Percentiles rank a stretch among this genome's conserved stretches.
These are phyloP conservation scores for Orthosia gracilis DNA, from an alignment of 2,888 invertebrate species.

Conservation along the genomic window DNA sequence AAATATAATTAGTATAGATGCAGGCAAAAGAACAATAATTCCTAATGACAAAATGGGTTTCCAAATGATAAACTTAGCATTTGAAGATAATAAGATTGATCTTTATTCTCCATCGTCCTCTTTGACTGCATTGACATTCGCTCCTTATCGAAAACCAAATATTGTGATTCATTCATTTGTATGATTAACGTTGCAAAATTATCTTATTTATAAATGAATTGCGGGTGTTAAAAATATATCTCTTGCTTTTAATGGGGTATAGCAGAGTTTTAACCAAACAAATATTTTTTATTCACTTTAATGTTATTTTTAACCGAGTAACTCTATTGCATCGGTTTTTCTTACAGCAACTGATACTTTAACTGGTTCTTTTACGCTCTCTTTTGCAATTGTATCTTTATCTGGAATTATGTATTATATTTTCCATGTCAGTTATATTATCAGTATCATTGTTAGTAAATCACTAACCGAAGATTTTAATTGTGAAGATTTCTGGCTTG, in stretches of 20 bases:
- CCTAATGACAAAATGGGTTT: background rate
- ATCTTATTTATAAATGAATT: constrained; percentile 16
- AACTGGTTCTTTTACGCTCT: background rate
- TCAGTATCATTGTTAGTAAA: too few relatives aligned
- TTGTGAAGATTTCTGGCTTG: background rate
- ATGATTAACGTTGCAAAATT: constrained; percentile 27
- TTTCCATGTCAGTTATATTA: background rate
- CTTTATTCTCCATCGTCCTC: constrained; percentile 39
- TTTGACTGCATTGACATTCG: constrained; percentile 55
- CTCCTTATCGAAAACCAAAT: constrained; percentile 56
- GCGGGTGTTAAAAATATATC: background rate
- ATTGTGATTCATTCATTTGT: constrained; percentile 40
- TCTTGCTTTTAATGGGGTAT: constrained; percentile 1
- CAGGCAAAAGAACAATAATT: too few relatives aligned
- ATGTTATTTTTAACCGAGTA: background rate
- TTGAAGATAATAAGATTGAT: constrained; percentile 4
- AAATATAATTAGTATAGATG: too few relatives aligned
- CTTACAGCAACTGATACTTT: background rate
- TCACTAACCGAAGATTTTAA: background rate
- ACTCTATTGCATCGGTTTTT: background rate
- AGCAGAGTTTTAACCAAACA: constrained; percentile 1
- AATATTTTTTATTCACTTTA: background rate
- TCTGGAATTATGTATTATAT: background rate
- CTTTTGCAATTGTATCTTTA: background rate
- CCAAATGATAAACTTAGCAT: background rate